Evolutionary conservation across 2,888 invertebrate species (phyloP), one percentile per base, ranked within the genome.

Genomic region (Caenorhabditis sp.): DNA sequence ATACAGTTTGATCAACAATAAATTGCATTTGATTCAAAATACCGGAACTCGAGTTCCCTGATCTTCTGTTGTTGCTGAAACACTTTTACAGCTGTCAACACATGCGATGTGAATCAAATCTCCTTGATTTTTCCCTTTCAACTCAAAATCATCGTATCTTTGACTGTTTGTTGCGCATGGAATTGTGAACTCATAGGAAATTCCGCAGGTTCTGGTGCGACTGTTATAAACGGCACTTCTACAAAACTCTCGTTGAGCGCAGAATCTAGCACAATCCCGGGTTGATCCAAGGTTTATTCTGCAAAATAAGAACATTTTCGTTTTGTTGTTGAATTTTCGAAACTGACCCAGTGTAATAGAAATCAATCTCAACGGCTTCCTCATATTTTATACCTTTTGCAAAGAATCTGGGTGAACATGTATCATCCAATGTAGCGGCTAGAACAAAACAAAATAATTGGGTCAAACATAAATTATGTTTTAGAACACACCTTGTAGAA

Each of bases 221-320:
- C 71, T 70, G 64, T 86, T 84, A 70, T 79, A 87, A 27, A 86
- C 81, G 19, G 87, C 87, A 23, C 84, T 79, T 21, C 83, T 74
- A 63, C 87, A 87, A 69, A 87, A 85, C 53, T 86, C 81, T 14
- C 83, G 78, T 26, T 82, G 79, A 8, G 77, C 81, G 70, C 87
- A 87, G 64, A 84, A 81, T 1, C 59, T 71, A 17, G 86, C 86
- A 69, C 87, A 87, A 51, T 81, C 84, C 19, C 79, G 71, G n/a
- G 78, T 81, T 6, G 83, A 68, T 8, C 67, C 55, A 4, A 84
- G 76, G 50, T 81, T 78, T 58, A 76, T 78, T 57, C 85, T 84
- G 77, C 66, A 81, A 72, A 58, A 55, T 26, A 64, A 59, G 27
- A 53, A 43, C 4, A 12, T 50, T 10, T 50, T 19, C 10, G 50